These are phyloP conservation scores for Subacronicta megacephala DNA, from an alignment of 2,888 invertebrate genomes.

Conservation along the genomic window DNA sequence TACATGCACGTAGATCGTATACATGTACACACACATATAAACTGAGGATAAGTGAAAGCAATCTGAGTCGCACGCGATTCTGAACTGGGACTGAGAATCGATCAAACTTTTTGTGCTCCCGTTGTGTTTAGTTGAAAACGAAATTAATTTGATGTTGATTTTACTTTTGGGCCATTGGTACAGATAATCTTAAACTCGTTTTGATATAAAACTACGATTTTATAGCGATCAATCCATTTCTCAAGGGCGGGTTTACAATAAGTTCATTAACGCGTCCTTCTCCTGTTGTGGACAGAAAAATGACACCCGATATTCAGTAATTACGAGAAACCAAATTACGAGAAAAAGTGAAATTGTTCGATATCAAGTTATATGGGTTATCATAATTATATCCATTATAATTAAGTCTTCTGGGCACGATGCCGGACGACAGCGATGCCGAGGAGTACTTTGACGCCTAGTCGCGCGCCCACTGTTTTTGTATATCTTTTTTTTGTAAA, in stretches of 20 bases:
- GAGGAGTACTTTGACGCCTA: too few species aligned
- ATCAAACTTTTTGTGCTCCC: slow-evolving; percentile 48
- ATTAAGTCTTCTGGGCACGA: too few species aligned
- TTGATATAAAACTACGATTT: not conserved
- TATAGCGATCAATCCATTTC: not conserved
- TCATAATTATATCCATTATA: too few species aligned
- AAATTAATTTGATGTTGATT: slow-evolving; percentile 42
- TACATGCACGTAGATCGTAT: slow-evolving; percentile 1
- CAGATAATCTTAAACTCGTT: not conserved
- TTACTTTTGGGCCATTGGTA: slow-evolving; percentile 30
- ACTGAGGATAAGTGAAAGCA: slow-evolving; percentile 61
- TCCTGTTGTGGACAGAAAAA: not conserved
- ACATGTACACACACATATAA: slow-evolving; percentile 35
- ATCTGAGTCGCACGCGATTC: slow-evolving; percentile 51
- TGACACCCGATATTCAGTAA: not conserved
- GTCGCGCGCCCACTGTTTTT: too few species aligned
- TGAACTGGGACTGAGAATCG: slow-evolving; percentile 24
- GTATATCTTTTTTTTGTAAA: too few species aligned
- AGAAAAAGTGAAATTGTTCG: too few species aligned
- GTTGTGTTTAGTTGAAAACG: slow-evolving; percentile 54
- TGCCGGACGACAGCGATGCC: too few species aligned
- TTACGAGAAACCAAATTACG: too few species aligned
- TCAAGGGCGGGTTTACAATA: not conserved
- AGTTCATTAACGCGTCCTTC: not conserved
- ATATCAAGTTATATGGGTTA: too few species aligned